phyloP scores from a whole-genome alignment of 2,113 vertebrate genomes.

The Fukomys damarensis region DNA sequence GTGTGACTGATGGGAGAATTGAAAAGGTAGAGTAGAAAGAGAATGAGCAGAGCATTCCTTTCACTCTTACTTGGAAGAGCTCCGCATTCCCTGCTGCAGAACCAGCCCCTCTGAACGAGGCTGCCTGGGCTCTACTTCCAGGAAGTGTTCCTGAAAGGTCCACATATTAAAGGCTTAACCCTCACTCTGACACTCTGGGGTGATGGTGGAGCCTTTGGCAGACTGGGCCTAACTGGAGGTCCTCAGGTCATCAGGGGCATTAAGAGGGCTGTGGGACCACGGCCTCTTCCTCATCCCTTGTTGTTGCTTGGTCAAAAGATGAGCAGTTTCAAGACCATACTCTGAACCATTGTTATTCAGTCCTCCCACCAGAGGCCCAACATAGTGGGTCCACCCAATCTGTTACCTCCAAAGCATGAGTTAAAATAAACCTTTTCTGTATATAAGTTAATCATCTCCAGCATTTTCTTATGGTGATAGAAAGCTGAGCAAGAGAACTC shows the following conservation, averaged over 20 bases:
- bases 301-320: background rate
- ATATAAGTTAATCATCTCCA: background rate
- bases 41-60: background rate
- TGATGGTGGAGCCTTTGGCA: background rate
- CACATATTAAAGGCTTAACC: background rate
- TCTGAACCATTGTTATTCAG: background rate
- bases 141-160: background rate
- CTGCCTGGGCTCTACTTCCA: background rate
- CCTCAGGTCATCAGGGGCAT: background rate
- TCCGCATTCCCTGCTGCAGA: background rate
- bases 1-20: background rate
- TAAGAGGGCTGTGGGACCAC: background rate
- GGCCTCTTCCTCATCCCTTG: background rate
- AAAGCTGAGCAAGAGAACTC: background rate
- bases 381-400: background rate
- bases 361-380: background rate
- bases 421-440: background rate
- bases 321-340: background rate
- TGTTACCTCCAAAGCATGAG: background rate
- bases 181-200: background rate
- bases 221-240: background rate
- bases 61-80: background rate
- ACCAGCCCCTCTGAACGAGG: background rate
- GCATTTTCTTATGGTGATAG: background rate
- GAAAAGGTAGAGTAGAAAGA: background rate